Conservation (phyloP, 2,113 vertebrate genomes). For the Hylia prasina region DNA sequence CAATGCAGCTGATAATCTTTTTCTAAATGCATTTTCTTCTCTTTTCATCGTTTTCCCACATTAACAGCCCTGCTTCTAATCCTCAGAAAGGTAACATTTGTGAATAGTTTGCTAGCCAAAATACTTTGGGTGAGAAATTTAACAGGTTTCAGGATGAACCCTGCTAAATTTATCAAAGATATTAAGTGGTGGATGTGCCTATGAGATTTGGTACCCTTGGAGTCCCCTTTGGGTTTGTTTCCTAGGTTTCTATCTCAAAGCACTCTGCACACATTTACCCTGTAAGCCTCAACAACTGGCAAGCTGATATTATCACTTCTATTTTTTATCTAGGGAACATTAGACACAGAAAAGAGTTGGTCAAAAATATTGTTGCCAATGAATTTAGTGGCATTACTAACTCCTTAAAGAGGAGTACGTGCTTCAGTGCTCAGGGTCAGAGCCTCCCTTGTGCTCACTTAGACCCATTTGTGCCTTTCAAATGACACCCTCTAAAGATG, state of each 20-base stretch:
- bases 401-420: neutral
- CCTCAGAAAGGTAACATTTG: neutral
- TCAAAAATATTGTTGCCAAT: conserved; percentile 6
- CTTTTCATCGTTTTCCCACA: neutral
- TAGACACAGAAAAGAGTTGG: neutral
- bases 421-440: neutral
- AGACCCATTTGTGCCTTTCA: neutral
- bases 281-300: conserved; percentile 35
- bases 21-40: conserved; percentile 22
- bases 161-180: neutral
- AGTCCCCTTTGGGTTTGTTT: conserved; percentile 21
- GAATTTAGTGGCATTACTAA: neutral
- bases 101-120: neutral
- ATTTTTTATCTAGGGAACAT: conserved; percentile 22
- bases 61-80: neutral
- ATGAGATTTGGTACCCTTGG: neutral
- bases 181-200: neutral
- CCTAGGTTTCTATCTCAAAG: conserved; percentile 44
- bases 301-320: conserved; percentile 28
- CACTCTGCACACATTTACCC: conserved; percentile 26
- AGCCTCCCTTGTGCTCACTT: neutral
- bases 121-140: neutral
- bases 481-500: neutral
- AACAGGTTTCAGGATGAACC: neutral
- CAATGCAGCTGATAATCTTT: neutral